Conservation (phyloP, 2,888 invertebrate species). For the Portevinia maculata region DNA sequence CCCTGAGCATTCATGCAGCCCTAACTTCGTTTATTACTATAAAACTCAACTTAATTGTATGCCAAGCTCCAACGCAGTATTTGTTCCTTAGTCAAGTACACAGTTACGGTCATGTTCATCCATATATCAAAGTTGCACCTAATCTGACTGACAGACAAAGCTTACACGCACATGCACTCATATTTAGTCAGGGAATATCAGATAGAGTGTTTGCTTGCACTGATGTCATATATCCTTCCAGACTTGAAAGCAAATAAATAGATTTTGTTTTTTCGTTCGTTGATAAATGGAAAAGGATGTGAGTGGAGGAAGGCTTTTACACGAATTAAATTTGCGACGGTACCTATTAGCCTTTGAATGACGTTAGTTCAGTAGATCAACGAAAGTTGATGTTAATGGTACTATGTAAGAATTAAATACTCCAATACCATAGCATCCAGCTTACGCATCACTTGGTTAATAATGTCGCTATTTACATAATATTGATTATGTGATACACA, state of each 20-base stretch:
- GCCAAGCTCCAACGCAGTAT: slow-evolving; percentile 35
- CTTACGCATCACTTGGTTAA: no score
- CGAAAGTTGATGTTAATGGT: no score
- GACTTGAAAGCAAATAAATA: slow-evolving; percentile 49
- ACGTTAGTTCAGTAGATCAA: no score
- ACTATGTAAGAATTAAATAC: no score
- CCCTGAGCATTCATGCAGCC: slow-evolving; percentile 36
- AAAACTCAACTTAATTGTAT: slow-evolving; percentile 66
- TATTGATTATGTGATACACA: no score
- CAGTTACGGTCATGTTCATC: slow-evolving; percentile 19
- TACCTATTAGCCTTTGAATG: no score
- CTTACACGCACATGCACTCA: slow-evolving; percentile 16
- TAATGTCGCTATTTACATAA: no score
- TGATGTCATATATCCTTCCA: background rate
- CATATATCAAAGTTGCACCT: slow-evolving; percentile 23
- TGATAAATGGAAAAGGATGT: slow-evolving; percentile 36
- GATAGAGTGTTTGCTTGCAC: slow-evolving; percentile 1
- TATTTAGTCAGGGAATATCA: slow-evolving; percentile 9
- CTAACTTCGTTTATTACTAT: slow-evolving; percentile 70
- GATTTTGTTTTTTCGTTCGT: slow-evolving; percentile 5
- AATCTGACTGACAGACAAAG: background rate
- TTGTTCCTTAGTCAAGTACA: slow-evolving; percentile 16
- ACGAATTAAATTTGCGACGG: background rate
- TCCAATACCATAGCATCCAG: no score
- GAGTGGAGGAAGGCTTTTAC: slow-evolving; percentile 31